Evolutionary conservation across 2,797 vertebrate genomes (phyloP).

Genomic region (Chlorospingus flavigularis): DNA sequence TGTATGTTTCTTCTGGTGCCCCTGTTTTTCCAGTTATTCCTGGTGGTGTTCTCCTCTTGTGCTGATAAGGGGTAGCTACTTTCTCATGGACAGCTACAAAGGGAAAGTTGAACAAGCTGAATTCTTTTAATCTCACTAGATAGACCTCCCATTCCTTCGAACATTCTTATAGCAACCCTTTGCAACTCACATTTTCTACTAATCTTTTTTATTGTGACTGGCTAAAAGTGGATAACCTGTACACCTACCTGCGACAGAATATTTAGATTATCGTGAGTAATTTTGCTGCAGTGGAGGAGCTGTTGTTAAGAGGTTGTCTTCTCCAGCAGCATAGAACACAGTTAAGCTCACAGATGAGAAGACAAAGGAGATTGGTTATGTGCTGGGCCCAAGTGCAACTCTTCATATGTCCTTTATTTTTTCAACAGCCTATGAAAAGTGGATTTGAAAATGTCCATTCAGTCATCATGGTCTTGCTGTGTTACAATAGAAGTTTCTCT

Average conservation of each 20-base stretch:
- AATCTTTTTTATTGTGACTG: neutral
- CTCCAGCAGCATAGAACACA: neutral
- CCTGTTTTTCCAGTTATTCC: neutral
- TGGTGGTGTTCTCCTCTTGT: neutral
- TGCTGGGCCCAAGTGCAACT: neutral
- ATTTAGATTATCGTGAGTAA: neutral
- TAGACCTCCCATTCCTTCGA: neutral
- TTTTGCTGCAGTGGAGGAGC: neutral
- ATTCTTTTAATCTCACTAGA: neutral
- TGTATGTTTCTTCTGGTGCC: neutral
- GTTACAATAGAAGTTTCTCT: neutral
- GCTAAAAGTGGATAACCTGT: neutral
- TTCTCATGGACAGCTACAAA: neutral
- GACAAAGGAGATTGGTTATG: neutral
- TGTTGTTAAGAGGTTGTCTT: neutral
- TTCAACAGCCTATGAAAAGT: neutral
- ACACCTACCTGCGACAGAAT: neutral
- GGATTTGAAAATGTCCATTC: neutral
- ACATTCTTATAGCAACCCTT: neutral
- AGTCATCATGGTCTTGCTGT: neutral
- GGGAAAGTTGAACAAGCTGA: neutral
- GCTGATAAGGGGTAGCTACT: neutral
- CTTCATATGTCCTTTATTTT: neutral
- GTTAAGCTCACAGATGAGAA: neutral
- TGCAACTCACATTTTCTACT: neutral